phyloP scores from a whole-genome alignment of 2,797 vertebrate genomes.

The Cyclopterus lumpus region DNA sequence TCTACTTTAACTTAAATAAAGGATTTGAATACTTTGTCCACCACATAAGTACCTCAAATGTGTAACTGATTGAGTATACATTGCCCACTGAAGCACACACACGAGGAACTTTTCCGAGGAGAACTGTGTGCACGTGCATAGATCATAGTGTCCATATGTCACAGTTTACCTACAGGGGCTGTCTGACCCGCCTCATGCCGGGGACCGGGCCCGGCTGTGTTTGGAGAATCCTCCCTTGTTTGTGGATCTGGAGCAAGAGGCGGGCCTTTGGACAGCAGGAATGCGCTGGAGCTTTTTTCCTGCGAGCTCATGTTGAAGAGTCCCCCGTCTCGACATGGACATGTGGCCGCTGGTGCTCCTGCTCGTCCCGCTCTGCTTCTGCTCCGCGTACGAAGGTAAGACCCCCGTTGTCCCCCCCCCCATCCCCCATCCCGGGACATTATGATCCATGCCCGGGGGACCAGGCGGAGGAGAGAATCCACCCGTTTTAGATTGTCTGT shows the following conservation, averaged over 20 bases:
- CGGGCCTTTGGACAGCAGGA: conserved; percentile 79
- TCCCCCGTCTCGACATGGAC: conserved; percentile 76
- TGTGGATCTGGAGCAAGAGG: conserved; percentile 79
- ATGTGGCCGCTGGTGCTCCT: conserved; percentile 80
- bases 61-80: background rate
- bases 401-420: background rate
- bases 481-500: background rate
- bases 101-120: background rate
- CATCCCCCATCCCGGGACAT: background rate
- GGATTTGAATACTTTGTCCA: background rate
- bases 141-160: conserved; percentile 12
- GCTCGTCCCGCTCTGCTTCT: conserved; percentile 73
- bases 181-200: conserved; percentile 17
- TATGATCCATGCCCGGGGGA: background rate
- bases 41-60: background rate
- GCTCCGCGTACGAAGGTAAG: conserved; percentile 84
- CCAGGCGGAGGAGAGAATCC: background rate
- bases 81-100: background rate
- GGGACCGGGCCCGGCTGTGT: conserved; percentile 46
- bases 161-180: conserved; percentile 29
- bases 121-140: background rate
- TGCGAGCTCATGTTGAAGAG: conserved; percentile 68
- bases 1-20: background rate
- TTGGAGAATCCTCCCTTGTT: conserved; percentile 80
- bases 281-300: conserved; percentile 80